Evolutionary conservation across 2,113 vertebrate species (phyloP).

Genomic region (Marmota flaviventris): DNA sequence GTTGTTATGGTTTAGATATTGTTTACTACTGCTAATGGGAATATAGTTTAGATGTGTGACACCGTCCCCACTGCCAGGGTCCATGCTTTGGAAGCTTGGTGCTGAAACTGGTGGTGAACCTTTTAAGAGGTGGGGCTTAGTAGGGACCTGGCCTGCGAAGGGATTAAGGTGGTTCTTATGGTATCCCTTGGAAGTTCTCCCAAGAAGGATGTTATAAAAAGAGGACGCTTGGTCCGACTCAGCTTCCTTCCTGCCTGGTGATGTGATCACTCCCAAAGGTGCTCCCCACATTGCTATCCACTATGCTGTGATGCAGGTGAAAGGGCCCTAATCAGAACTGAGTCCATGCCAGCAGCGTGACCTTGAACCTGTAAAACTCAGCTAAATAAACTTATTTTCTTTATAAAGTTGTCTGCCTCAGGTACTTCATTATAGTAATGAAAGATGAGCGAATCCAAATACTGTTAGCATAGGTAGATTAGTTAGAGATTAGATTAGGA

Average conservation of each 20-base stretch:
- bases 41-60: background rate
- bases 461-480: no score
- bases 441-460: background rate
- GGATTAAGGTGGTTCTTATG: background rate
- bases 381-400: background rate
- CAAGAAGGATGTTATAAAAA: background rate
- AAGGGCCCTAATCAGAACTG: background rate
- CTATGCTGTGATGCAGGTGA: background rate
- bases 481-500: background rate
- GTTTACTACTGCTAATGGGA: no score
- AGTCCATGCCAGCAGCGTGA: background rate
- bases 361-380: background rate
- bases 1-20: background rate
- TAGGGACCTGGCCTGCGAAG: background rate
- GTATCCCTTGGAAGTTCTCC: background rate
- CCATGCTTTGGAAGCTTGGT: background rate
- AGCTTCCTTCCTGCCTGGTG: background rate
- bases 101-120: background rate
- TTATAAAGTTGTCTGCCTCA: background rate
- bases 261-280: background rate
- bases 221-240: background rate
- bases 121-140: background rate
- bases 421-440: background rate
- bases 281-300: no score
- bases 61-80: rapidly evolving